Conservation (phyloP, 2,888 invertebrate genomes). For the Xestobium rufovillosum region DNA sequence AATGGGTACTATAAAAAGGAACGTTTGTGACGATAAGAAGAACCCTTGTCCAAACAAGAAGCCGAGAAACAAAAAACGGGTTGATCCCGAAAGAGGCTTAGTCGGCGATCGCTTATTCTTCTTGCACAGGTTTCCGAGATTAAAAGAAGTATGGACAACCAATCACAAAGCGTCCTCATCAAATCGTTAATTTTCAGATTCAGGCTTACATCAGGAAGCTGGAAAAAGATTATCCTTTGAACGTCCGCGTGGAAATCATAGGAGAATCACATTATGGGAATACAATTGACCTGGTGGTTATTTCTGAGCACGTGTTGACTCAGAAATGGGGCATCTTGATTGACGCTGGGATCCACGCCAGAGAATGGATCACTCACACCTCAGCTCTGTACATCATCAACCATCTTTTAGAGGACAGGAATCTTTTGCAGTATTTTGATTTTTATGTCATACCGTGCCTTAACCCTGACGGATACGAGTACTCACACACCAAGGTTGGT, state of each 20-base stretch:
- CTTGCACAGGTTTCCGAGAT: too few relatives aligned
- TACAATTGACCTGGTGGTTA: constrained; percentile 22
- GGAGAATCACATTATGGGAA: constrained; percentile 23
- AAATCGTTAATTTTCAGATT: too few relatives aligned
- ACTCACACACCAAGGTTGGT: constrained; percentile 23
- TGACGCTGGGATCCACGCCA: constrained; percentile 27
- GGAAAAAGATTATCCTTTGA: too few relatives aligned
- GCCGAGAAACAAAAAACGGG: too few relatives aligned
- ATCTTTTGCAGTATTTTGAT: constrained; percentile 21
- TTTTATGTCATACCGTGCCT: constrained; percentile 27
- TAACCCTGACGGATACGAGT: constrained; percentile 29
- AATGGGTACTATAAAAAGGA: too few relatives aligned
- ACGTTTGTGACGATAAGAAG: too few relatives aligned
- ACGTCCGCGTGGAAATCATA: constrained; percentile 22
- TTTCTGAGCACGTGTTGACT: constrained; percentile 13
- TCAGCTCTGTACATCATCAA: constrained; percentile 26
- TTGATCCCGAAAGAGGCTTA: too few relatives aligned
- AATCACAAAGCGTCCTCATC: too few relatives aligned
- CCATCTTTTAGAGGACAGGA: constrained; percentile 16
- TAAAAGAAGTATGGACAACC: too few relatives aligned
- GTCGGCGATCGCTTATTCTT: too few relatives aligned
- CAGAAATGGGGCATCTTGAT: constrained; percentile 20
- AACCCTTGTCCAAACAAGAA: too few relatives aligned
- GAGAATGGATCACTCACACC: constrained; percentile 26
- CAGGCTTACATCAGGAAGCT: too few relatives aligned